These are phyloP conservation scores for Diplodus puntazzo DNA, from an alignment of 2,797 vertebrate species.

Conservation along the genomic window DNA sequence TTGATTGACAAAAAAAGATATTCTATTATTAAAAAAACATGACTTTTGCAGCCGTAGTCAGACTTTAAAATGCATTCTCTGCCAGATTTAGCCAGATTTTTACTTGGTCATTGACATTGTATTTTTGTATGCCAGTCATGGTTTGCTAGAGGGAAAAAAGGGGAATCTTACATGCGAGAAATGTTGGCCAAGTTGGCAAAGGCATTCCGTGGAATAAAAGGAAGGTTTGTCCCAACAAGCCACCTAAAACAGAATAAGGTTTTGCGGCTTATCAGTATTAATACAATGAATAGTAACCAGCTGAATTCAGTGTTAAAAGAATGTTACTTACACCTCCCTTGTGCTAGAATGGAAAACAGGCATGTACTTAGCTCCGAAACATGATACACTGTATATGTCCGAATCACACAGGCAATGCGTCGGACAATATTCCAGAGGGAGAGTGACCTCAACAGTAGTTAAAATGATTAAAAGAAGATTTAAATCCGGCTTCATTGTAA, in stretches of 20 bases:
- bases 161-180: slow-evolving; percentile 70
- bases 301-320: not conserved
- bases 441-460: not conserved
- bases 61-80: not conserved
- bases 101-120: not conserved
- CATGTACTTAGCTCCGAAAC: slow-evolving; percentile 82
- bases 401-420: slow-evolving; percentile 85
- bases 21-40: not conserved
- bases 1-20: not conserved
- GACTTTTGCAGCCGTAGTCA: not conserved
- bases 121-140: not conserved
- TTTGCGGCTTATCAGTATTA: not conserved
- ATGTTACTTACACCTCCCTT: slow-evolving; percentile 89
- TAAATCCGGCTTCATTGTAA: slow-evolving; percentile 55
- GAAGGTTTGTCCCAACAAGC: slow-evolving; percentile 64
- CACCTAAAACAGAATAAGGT: slow-evolving; percentile 58
- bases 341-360: slow-evolving; percentile 85
- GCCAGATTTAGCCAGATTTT: not conserved
- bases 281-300: not conserved
- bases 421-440: slow-evolving; percentile 62
- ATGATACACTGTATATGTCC: slow-evolving; percentile 83
- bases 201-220: slow-evolving; percentile 60
- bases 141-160: not conserved
- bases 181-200: slow-evolving; percentile 65
- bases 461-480: slow-evolving; percentile 24